Conservation (phyloP, 2,113 vertebrate genomes). For the Halichoeres trimaculatus region DNA sequence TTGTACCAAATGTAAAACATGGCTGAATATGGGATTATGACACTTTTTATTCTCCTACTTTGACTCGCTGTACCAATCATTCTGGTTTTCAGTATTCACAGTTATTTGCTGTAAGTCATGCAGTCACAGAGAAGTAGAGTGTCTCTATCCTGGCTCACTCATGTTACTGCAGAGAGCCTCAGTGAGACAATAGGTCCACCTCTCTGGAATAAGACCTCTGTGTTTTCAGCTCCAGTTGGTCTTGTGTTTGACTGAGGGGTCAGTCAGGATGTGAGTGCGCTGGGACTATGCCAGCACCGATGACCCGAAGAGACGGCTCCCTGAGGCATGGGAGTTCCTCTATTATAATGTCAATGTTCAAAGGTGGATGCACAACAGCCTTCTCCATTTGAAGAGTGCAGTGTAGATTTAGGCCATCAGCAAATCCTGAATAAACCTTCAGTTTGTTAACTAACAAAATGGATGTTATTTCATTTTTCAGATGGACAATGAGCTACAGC, state of each 20-base stretch:
- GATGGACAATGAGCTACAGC: no score
- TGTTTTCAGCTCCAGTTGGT: constrained; percentile 59
- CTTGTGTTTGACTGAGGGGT: constrained; percentile 36
- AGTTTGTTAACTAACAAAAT: background rate
- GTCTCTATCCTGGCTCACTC: background rate
- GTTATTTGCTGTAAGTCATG: background rate
- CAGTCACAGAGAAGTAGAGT: background rate
- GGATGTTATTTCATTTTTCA: no score
- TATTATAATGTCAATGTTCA: constrained; percentile 22
- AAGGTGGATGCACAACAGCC: constrained; percentile 1
- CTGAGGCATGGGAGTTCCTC: constrained; percentile 30
- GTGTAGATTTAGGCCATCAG: constrained; percentile 6
- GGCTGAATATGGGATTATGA: no score
- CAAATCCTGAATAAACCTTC: background rate
- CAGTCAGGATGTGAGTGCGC: constrained; percentile 34
- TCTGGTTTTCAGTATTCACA: background rate
- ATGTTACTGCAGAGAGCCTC: constrained; percentile 1
- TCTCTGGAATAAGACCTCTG: constrained; percentile 33
- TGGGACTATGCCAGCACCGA: constrained; percentile 31
- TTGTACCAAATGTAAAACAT: no score
- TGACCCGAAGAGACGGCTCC: constrained; percentile 16
- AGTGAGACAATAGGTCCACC: constrained; percentile 35
- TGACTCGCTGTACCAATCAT: no score
- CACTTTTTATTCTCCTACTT: no score
- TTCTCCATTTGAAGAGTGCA: constrained; percentile 11